Evolutionary conservation across 2,113 vertebrate species (phyloP).

Genomic region (Tachysurus vachellii): DNA sequence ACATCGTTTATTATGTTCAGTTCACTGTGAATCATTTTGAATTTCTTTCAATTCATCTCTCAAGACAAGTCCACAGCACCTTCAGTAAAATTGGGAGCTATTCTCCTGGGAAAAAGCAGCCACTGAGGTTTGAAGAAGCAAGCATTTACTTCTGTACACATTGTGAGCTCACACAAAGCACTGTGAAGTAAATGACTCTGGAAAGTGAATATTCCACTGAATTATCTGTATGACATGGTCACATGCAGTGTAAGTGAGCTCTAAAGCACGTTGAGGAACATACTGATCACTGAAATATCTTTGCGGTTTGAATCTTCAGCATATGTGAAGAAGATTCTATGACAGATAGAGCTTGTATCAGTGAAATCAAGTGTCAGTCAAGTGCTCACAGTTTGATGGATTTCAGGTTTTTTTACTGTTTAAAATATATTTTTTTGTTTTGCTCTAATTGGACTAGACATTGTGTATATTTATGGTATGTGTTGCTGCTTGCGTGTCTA

Average conservation of each 20-base stretch:
- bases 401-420: background rate
- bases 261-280: background rate
- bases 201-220: background rate
- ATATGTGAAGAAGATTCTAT: background rate
- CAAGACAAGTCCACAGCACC: background rate
- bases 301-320: background rate
- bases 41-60: background rate
- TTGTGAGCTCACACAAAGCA: background rate
- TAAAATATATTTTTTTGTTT: background rate
- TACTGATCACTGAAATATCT: conserved; percentile 16
- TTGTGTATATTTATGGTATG: conserved; percentile 66
- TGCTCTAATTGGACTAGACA: background rate
- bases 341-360: background rate
- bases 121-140: background rate
- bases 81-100: background rate
- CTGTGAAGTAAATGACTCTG: conserved; percentile 22
- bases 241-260: conserved; percentile 9
- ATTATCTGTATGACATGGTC: background rate
- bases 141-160: conserved; percentile 15
- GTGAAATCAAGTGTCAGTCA: conserved; percentile 23
- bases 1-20: background rate
- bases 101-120: background rate
- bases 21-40: background rate
- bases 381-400: conserved; percentile 22
- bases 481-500: conserved; percentile 81